phyloP scores from a whole-genome alignment of 2,797 vertebrate species.

The Gobionotothen gibberifrons region DNA sequence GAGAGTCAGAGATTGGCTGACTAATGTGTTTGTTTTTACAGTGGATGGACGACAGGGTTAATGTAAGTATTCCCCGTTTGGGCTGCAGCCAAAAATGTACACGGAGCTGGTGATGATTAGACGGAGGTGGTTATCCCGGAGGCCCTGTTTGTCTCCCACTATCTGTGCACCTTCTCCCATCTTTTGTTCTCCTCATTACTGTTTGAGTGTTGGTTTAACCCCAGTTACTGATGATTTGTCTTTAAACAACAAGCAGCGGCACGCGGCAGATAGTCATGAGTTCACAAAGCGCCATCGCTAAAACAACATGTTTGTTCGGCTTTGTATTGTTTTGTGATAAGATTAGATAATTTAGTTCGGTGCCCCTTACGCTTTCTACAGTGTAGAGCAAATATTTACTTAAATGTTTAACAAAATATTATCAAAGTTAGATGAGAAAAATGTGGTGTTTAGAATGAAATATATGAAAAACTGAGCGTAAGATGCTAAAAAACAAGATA shows the following conservation, averaged over 20 bases:
- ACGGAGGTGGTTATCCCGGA: constrained; percentile 43
- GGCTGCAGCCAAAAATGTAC: constrained; percentile 49
- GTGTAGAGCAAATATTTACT: neutral
- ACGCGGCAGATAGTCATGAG: constrained; percentile 23
- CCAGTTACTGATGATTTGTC: constrained; percentile 28
- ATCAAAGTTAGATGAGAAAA: neutral
- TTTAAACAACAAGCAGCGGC: constrained; percentile 24
- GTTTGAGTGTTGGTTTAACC: constrained; percentile 55
- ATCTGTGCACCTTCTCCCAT: constrained; percentile 39
- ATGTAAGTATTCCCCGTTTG: constrained; percentile 63
- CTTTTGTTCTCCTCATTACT: constrained; percentile 31
- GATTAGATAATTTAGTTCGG: constrained; percentile 4
- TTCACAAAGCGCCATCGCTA: constrained; percentile 27
- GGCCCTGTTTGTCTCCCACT: constrained; percentile 28
- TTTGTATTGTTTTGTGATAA: neutral
- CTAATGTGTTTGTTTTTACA: constrained; percentile 70
- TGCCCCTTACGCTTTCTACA: neutral
- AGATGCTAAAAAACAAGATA: neutral
- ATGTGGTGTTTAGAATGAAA: too few relatives aligned
- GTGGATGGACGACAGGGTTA: constrained; percentile 59
- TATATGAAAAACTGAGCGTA: neutral
- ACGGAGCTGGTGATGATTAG: constrained; percentile 58
- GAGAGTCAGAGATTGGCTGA: constrained; percentile 59
- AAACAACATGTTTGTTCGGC: constrained; percentile 21
- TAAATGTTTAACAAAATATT: neutral